Evolutionary conservation across 2,888 invertebrate species (phyloP).

Genomic region (Trisateles emortualis): DNA sequence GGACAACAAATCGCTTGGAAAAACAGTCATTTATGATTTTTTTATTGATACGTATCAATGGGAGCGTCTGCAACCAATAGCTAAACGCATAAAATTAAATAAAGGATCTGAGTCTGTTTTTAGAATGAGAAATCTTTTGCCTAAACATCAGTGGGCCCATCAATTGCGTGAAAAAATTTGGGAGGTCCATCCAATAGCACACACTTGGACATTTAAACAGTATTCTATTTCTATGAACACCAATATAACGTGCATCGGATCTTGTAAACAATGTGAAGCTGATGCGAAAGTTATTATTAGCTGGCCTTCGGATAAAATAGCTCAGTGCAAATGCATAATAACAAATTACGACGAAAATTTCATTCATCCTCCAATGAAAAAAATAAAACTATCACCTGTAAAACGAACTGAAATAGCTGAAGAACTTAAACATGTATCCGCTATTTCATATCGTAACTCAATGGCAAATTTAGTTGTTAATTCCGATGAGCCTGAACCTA

Average conservation of each 20-base stretch:
- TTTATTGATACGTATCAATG: constrained; percentile 21
- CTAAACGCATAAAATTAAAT: constrained; percentile 19
- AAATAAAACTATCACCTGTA: constrained; percentile 21
- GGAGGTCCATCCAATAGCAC: constrained; percentile 16
- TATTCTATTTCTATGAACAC: constrained; percentile 17
- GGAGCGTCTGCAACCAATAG: constrained; percentile 16
- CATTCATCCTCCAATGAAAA: constrained; percentile 18
- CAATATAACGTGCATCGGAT: constrained; percentile 20
- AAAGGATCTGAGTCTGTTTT: constrained; percentile 15
- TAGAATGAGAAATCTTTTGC: constrained; percentile 13
- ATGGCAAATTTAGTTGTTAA: no score
- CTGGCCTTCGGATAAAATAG: constrained; percentile 26
- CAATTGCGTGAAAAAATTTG: constrained; percentile 20
- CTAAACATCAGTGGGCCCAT: constrained; percentile 20
- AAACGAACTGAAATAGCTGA: no score
- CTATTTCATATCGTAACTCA: no score
- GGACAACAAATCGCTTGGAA: constrained; percentile 14
- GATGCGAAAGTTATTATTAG: constrained; percentile 19
- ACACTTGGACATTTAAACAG: constrained; percentile 18
- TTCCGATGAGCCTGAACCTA: no score
- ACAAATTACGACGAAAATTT: constrained; percentile 20
- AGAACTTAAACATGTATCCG: no score
- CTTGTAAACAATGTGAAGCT: constrained; percentile 20
- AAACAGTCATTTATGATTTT: constrained; percentile 17
- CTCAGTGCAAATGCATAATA: constrained; percentile 26